Conservation (phyloP, 2,797 vertebrate species). For the Fistularia commersonii region DNA sequence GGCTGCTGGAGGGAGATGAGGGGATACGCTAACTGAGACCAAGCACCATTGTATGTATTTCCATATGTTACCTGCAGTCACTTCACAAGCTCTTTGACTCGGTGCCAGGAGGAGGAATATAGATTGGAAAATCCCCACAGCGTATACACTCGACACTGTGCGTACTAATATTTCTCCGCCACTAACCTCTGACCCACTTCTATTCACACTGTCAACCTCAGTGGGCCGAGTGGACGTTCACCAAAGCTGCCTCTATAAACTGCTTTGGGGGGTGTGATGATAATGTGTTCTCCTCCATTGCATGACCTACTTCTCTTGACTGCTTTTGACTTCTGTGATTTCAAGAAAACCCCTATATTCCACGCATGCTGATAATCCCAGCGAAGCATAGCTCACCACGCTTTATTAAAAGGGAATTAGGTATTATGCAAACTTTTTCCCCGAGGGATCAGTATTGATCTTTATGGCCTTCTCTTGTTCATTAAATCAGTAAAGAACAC, state of each 20-base stretch:
- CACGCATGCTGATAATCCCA: slow-evolving; percentile 28
- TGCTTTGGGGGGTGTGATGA: slow-evolving; percentile 34
- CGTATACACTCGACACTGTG: slow-evolving; percentile 7
- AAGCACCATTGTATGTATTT: slow-evolving; percentile 3
- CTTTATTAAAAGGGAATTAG: slow-evolving; percentile 34
- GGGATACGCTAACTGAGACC: slow-evolving; percentile 1
- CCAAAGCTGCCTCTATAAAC: slow-evolving; percentile 19
- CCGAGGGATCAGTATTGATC: slow-evolving; percentile 31
- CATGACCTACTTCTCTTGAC: slow-evolving; percentile 56
- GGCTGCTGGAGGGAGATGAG: slow-evolving; percentile 8
- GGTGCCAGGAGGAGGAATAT: slow-evolving; percentile 12
- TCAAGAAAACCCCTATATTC: slow-evolving; percentile 5
- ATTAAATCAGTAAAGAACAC: slow-evolving; percentile 16
- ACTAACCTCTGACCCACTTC: slow-evolving; percentile 46
- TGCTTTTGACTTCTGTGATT: slow-evolving; percentile 21
- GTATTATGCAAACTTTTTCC: slow-evolving; percentile 13
- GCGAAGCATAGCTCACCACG: slow-evolving; percentile 15
- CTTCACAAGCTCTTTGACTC: slow-evolving; percentile 16
- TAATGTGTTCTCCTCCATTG: slow-evolving; percentile 40
- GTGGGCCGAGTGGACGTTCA: slow-evolving; percentile 44
- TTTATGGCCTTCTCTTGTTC: slow-evolving; percentile 12
- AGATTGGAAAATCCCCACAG: neutral
- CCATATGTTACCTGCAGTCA: slow-evolving; percentile 34
- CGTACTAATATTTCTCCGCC: slow-evolving; percentile 20
- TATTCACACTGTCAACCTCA: slow-evolving; percentile 27